Base-by-base conservation (phyloP, 2,888 invertebrate species). In the Synergus gifuensis region DNA sequence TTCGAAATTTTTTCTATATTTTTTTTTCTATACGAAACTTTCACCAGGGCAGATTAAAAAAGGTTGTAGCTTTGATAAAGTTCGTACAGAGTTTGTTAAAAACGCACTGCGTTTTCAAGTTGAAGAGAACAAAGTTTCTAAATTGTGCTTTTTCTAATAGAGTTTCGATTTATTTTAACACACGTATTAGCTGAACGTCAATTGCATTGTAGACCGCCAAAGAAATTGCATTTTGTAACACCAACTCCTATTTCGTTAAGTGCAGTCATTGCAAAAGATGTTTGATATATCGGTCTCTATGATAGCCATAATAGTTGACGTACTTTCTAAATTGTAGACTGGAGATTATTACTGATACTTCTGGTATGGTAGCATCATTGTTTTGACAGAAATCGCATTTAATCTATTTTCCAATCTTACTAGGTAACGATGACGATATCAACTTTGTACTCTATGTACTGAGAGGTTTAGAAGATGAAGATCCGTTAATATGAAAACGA, bases 271-370 rank as follows among this genome's bases (percentile, higher is more conserved):
- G 66, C 66, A 66, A 66, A 66, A 66, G 66, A 66, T 66, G 40
- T 42, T 66, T 36, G 64, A 66, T 66, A 66, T 66, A 66, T 44
- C 44, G 66, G 42, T 66, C 66, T 66, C 18, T 44, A 66, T 66
- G 42, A 66, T 66, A 66, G 66, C 66, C 66, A 42, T 44, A 66
- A 66, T 66, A 66, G 66, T 66, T 66, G 66, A 66, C 42, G 66
- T 66, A 66, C 66, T 66, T 66, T 66, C 66, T 66, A 66, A 66
- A n/a, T 42, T 11, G n/a, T 66, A 44, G 18, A 44, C 66, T 18
- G 5, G 44, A 66, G 66, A 66, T 66, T 66, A 66, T 66, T 44
- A 66, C 66, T 66, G 66, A 66, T 44, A 66, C 66, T 18, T 46
- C 14, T 46, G 14, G 14, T 46, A 14, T 46, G 40, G 66, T 66